phyloP scores from a whole-genome alignment of 2,113 vertebrate genomes.

The Myanophis thanlyinensis region DNA sequence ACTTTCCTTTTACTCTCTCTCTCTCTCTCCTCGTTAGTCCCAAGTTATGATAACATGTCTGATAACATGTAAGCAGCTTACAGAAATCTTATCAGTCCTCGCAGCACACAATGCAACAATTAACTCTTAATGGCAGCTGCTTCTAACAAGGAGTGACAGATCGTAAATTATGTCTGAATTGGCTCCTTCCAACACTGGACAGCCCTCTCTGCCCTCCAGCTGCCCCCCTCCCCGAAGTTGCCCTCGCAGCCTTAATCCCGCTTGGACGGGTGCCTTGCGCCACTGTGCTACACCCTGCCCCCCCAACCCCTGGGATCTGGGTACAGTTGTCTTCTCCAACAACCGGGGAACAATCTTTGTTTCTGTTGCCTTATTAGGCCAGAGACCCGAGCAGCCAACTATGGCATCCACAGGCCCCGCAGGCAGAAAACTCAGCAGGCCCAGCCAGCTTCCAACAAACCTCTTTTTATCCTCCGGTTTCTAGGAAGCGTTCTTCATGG shows the following conservation, averaged over 20 bases:
- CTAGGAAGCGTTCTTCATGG: conserved; percentile 83
- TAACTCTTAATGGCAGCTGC: conserved; percentile 65
- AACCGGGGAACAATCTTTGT: conserved; percentile 79
- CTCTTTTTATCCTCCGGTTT: conserved; percentile 84
- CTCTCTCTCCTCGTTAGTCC: conserved; percentile 16
- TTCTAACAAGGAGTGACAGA: conserved; percentile 64
- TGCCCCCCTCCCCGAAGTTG: conserved; percentile 61
- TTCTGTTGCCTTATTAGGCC: conserved; percentile 78
- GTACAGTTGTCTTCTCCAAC: conserved; percentile 66
- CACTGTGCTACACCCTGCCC: not conserved
- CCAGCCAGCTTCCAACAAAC: conserved; percentile 84
- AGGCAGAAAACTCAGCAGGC: conserved; percentile 77
- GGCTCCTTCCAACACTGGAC: conserved; percentile 56
- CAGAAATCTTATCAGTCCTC: conserved; percentile 61
- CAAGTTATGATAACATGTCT: conserved; percentile 60
- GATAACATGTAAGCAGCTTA: conserved; percentile 65
- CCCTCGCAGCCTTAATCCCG: conserved; percentile 74
- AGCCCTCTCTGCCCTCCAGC: conserved; percentile 64
- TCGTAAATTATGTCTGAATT: conserved; percentile 69
- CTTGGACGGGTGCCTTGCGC: conserved; percentile 72
- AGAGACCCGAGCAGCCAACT: conserved; percentile 74
- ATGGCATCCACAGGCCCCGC: conserved; percentile 76
- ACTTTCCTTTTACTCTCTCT: conserved; percentile 8
- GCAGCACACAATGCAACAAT: conserved; percentile 55
- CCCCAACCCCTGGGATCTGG: conserved; percentile 52